Percentiles rank a stretch among this genome's conserved stretches.
Conservation (phyloP, 2,113 vertebrate genomes). For the Cyprinodon tularosa region DNA sequence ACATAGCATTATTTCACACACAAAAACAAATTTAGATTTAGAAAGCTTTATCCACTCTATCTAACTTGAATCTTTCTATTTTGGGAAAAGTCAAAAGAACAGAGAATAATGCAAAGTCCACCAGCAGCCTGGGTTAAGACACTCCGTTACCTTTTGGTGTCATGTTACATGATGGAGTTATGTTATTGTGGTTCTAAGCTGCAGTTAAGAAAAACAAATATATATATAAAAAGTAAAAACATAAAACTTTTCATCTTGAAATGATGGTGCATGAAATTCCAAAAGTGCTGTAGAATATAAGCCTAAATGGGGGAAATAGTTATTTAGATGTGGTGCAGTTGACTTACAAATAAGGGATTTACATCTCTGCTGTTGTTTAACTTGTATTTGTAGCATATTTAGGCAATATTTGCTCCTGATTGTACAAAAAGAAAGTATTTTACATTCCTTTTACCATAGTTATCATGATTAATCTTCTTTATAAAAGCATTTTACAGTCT, state of each 20-base stretch:
- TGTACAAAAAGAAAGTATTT: neutral
- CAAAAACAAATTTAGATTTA: too few relatives aligned
- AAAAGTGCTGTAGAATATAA: too few relatives aligned
- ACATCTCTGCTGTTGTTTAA: neutral
- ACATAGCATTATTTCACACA: neutral
- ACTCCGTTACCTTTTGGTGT: too few relatives aligned
- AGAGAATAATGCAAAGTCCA: neutral
- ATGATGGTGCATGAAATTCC: too few relatives aligned
- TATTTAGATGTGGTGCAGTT: neutral
- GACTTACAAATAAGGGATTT: neutral
- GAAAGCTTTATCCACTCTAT: neutral
- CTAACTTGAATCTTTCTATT: neutral
- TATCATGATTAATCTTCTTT: neutral
- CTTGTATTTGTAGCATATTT: neutral
- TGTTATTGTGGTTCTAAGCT: neutral
- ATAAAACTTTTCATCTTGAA: too few relatives aligned
- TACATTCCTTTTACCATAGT: neutral
- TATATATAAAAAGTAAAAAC: too few relatives aligned
- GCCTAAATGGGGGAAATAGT: too few relatives aligned
- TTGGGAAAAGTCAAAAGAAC: neutral
- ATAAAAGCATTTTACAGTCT: neutral
- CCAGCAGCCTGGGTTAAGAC: too few relatives aligned
- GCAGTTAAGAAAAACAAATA: neutral
- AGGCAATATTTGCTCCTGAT: neutral
- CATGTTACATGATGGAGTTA: too few relatives aligned